Evolutionary conservation across 2,888 invertebrate genomes (phyloP), one percentile per base, ranked within the genome.

Genomic region (Carabus problematicus): DNA sequence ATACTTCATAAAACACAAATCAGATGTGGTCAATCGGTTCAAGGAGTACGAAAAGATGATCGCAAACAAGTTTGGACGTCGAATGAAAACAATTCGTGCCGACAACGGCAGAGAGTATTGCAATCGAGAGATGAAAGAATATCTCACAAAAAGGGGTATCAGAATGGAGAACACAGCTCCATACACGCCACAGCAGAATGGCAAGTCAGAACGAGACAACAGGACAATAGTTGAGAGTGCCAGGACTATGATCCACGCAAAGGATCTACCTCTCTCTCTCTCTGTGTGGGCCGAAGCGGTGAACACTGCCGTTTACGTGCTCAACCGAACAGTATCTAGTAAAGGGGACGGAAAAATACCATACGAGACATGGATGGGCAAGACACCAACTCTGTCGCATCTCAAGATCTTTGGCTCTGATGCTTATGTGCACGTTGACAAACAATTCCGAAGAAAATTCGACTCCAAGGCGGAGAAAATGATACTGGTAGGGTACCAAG

Each of bases 231-330:
- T 76, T 11, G 78, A 79, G 62, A 70, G 71, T 55, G 76, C 77
- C 11, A 71, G 75, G 41, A 71, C 77, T 1, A 76, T 78, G 74
- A 18, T 79, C 8, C 49, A 70, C 2, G 69, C 75, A 18, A 72
- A 73, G n/a, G 62, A 74, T n/a, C 55, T 79, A 41, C 73, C 72
- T 1, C 63, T 72, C 4, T 19, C 55, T 11, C 71, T n/a, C n/a
- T n/a, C n/a, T n/a, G n/a, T 76, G 42, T 79, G 78, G 78, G 76
- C 75, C 12, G 78, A 80, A 70, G 78, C 77, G 40, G 74, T 75
- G 1, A 67, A 67, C 12, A 75, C 76, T 41, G 73, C 75, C 39
- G 73, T 70, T 14, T 77, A 76, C 64, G 19, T 77, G 9, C 55
- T 74, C 9, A 79, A 79, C 56, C 56, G 75, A 49, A 43, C 39